A percentile compares a stretch with the other conserved stretches of the same genome.
These are phyloP conservation scores for Operophtera brumata DNA, from an alignment of 2,888 invertebrate genomes.

Conservation along the genomic window DNA sequence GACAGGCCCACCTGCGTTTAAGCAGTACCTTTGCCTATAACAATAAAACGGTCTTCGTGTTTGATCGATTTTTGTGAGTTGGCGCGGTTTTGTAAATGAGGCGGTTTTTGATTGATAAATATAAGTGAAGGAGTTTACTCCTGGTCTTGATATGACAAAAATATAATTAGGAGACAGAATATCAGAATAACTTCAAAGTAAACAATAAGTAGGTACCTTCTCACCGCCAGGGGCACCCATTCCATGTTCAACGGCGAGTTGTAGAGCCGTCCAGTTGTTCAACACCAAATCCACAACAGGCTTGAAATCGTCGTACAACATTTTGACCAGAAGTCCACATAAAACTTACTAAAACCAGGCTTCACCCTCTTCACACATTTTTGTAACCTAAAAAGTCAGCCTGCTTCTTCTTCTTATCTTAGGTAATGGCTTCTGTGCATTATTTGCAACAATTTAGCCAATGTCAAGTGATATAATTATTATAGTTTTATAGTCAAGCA, in stretches of 20 bases:
- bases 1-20: too few relatives aligned
- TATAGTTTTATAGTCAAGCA: too few relatives aligned
- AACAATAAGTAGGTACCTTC: conserved; percentile 69
- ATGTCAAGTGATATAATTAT: too few relatives aligned
- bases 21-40: too few relatives aligned
- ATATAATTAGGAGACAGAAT: background rate
- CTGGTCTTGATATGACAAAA: too few relatives aligned
- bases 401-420: too few relatives aligned
- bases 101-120: too few relatives aligned
- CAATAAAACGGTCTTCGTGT: background rate
- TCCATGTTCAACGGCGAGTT: conserved; percentile 86
- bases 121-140: too few relatives aligned
- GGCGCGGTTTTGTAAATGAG: background rate
- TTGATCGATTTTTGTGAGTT: background rate
- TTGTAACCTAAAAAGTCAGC: conserved; percentile 47
- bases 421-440: too few relatives aligned
- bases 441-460: too few relatives aligned
- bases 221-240: conserved; percentile 86
- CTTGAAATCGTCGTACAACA: conserved; percentile 79
- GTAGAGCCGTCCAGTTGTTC: conserved; percentile 86
- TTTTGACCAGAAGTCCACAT: conserved; percentile 31
- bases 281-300: conserved; percentile 84
- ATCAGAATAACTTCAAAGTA: background rate
- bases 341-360: too few relatives aligned
- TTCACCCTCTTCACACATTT: conserved; percentile 45